phyloP scores from a whole-genome alignment of 2,797 vertebrate genomes.

The Hypotaenidia philippensis region DNA sequence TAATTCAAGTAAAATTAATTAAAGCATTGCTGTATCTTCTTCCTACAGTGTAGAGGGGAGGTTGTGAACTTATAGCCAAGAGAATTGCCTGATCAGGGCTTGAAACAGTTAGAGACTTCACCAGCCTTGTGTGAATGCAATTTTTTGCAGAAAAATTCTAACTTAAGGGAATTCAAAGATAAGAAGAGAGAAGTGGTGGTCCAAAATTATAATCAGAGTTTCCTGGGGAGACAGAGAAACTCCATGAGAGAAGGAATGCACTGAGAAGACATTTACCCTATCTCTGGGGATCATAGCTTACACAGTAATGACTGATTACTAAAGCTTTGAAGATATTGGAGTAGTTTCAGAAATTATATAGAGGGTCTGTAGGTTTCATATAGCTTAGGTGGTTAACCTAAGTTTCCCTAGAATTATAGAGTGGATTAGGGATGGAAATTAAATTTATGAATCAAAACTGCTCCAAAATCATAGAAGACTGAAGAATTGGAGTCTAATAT shows the following conservation, averaged over 20 bases:
- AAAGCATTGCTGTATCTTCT: background rate
- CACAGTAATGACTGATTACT: background rate
- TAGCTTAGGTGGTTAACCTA: background rate
- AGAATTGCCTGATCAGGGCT: background rate
- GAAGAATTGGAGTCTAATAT: background rate
- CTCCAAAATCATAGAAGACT: background rate
- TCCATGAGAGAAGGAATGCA: background rate
- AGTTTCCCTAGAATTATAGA: background rate
- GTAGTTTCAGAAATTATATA: background rate
- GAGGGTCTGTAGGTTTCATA: background rate
- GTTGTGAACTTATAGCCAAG: background rate
- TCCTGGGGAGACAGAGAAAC: background rate
- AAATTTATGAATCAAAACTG: background rate
- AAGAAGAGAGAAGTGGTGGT: background rate
- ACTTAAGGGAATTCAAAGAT: background rate
- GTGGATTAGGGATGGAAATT: background rate
- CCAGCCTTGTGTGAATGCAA: background rate
- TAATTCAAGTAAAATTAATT: constrained; percentile 38
- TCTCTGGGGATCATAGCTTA: background rate
- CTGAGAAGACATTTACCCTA: background rate
- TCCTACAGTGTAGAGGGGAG: background rate
- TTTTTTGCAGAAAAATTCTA: background rate
- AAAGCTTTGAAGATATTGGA: background rate
- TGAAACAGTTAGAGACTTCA: background rate
- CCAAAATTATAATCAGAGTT: background rate